phyloP scores from a whole-genome alignment of 2,113 vertebrate species.

The Neodontobutis hainanensis region DNA sequence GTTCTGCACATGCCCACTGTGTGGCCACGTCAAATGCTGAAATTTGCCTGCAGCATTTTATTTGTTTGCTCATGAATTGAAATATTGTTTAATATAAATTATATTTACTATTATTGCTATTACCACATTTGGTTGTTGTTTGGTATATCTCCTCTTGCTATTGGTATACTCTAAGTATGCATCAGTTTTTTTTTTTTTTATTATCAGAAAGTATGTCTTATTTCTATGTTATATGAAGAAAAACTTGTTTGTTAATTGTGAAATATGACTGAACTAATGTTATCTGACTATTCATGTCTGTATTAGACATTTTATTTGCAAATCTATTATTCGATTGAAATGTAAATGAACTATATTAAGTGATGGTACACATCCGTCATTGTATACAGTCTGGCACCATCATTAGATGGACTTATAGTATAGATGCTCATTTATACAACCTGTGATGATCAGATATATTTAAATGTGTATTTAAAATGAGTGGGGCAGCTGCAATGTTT shows the following conservation, averaged over 20 bases:
- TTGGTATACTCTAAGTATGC: conserved; percentile 56
- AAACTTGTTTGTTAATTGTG: conserved; percentile 92
- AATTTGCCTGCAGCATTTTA: conserved; percentile 92
- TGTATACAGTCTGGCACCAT: conserved; percentile 97
- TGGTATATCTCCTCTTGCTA: conserved; percentile 72
- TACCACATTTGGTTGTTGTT: conserved; percentile 88
- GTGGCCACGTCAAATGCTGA: conserved; percentile 94
- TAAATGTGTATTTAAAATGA: conserved; percentile 65
- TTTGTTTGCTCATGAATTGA: conserved; percentile 87
- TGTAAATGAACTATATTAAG: conserved; percentile 94
- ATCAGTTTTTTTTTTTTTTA: conserved; percentile 77
- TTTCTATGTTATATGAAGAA: conserved; percentile 77
- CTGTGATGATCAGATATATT: conserved; percentile 87
- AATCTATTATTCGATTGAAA: conserved; percentile 99
- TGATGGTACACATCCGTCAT: conserved; percentile 98
- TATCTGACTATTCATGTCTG: conserved; percentile 98
- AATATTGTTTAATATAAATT: conserved; percentile 57
- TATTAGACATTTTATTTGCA: conserved; percentile 99
- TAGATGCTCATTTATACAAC: conserved; percentile 91
- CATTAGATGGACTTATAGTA: conserved; percentile 93
- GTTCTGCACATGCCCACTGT: conserved; percentile 96
- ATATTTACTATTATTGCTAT: conserved; percentile 82
- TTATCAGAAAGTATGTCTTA: conserved; percentile 78
- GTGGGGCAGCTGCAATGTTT: conserved; percentile 89
- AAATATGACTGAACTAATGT: conserved; percentile 92